phyloP scores from a whole-genome alignment of 2,113 vertebrate genomes.

The Pleuronectes platessa region DNA sequence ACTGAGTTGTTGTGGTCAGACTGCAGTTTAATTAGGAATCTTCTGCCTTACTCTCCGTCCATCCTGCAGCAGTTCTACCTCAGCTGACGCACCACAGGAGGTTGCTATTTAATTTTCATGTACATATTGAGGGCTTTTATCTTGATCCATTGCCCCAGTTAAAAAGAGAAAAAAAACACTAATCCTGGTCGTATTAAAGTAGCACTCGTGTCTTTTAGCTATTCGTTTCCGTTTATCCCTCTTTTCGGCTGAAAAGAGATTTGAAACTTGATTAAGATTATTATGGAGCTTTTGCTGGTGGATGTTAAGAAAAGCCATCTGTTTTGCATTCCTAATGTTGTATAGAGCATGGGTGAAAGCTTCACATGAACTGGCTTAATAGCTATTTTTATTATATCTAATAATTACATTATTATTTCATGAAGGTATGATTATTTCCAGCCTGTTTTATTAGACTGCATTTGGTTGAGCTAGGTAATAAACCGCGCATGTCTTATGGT shows the following conservation, averaged over 20 bases:
- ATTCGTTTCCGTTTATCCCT: constrained; percentile 63
- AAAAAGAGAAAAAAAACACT: constrained; percentile 1
- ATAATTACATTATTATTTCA: not conserved
- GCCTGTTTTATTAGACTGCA: too few species aligned
- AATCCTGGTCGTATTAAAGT: constrained; percentile 61
- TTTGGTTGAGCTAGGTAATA: not conserved
- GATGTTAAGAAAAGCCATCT: constrained; percentile 49
- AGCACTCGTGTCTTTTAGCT: constrained; percentile 44
- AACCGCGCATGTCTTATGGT: not conserved
- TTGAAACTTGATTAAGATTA: constrained; percentile 66
- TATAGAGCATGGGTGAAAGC: not conserved
- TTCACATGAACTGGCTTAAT: not conserved
- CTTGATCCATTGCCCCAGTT: constrained; percentile 6
- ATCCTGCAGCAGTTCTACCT: not conserved
- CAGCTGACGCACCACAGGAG: not conserved
- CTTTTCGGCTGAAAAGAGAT: constrained; percentile 53
- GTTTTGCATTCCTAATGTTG: constrained; percentile 3
- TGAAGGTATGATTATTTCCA: too few species aligned
- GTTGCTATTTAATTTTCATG: constrained; percentile 6
- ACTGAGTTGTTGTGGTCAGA: not conserved
- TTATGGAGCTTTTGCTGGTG: constrained; percentile 33
- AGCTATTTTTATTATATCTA: too few species aligned
- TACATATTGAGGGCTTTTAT: constrained; percentile 1
- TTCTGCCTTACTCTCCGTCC: not conserved
- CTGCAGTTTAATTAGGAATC: not conserved